A percentile compares a stretch with the other conserved stretches of the same genome.
These are phyloP conservation scores for Malurus leucopterus DNA, from an alignment of 2,797 vertebrate genomes.

Conservation along the genomic window DNA sequence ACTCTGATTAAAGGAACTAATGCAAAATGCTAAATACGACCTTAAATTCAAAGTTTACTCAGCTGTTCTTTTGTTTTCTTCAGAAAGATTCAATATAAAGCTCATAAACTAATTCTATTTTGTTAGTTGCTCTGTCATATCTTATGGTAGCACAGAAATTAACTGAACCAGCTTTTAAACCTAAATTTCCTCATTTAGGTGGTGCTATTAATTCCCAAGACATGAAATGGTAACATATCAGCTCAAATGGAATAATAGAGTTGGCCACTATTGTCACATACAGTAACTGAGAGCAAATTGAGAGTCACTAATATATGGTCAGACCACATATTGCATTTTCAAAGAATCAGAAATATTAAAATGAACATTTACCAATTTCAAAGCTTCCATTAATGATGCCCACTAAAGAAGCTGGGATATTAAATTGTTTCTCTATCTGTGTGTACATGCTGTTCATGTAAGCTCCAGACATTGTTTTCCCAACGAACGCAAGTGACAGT, in stretches of 20 bases:
- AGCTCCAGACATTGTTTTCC: slow-evolving; percentile 84
- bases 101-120: background rate
- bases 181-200: background rate
- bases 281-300: rapidly evolving
- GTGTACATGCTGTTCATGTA: slow-evolving; percentile 92
- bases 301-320: background rate
- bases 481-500: slow-evolving; percentile 83
- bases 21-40: background rate
- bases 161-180: background rate
- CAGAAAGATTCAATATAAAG: background rate
- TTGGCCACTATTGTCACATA: background rate
- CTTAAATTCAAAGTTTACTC: background rate
- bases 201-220: background rate
- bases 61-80: background rate
- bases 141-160: background rate
- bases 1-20: background rate
- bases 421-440: slow-evolving; percentile 90
- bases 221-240: background rate
- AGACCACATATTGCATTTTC: background rate
- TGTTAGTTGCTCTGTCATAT: background rate
- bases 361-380: slow-evolving; percentile 84
- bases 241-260: background rate
- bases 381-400: slow-evolving; percentile 90
- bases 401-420: slow-evolving; percentile 81
- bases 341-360: background rate